phyloP scores from a whole-genome alignment of 1,140 invertebrate species.

The Mylabris phalerata region DNA sequence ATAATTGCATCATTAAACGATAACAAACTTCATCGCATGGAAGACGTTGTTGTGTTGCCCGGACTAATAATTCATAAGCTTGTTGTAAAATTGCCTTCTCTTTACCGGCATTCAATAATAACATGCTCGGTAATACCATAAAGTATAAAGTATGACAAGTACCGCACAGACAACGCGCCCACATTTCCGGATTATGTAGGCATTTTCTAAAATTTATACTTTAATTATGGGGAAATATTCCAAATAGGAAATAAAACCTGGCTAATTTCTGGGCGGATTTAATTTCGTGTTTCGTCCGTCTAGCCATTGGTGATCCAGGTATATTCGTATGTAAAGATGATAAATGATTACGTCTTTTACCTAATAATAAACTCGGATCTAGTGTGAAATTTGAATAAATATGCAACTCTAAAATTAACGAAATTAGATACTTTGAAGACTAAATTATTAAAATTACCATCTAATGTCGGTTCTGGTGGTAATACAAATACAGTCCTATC shows the following conservation, averaged over 20 bases:
- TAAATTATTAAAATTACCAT: too few relatives aligned
- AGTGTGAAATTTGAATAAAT: slow-evolving; percentile 50
- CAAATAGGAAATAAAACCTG: slow-evolving; percentile 21
- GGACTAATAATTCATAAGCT: slow-evolving; percentile 80
- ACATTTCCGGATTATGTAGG: slow-evolving; percentile 60
- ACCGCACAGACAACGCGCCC: slow-evolving; percentile 85
- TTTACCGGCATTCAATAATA: slow-evolving; percentile 55
- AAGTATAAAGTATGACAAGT: slow-evolving; percentile 97
- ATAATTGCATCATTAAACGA: slow-evolving; percentile 96
- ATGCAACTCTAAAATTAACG: slow-evolving; percentile 36
- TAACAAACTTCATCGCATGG: slow-evolving; percentile 96
- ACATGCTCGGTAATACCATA: slow-evolving; percentile 80
- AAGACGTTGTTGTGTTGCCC: slow-evolving; percentile 73
- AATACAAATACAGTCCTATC: slow-evolving; percentile 93
- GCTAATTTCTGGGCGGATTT: slow-evolving; percentile 86
- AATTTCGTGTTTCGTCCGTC: slow-evolving; percentile 92
- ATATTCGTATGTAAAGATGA: slow-evolving; percentile 45
- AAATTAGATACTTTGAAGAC: not conserved
- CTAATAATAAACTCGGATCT: slow-evolving; percentile 44
- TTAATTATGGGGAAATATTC: not conserved
- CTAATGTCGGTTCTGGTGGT: slow-evolving; percentile 72
- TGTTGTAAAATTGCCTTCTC: slow-evolving; percentile 71
- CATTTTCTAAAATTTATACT: slow-evolving; percentile 32
- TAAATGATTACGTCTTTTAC: slow-evolving; percentile 39
- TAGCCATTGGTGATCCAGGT: slow-evolving; percentile 83